phyloP scores from a whole-genome alignment of 92 coral and sea anemone species.

The Pocillopora grandis region DNA sequence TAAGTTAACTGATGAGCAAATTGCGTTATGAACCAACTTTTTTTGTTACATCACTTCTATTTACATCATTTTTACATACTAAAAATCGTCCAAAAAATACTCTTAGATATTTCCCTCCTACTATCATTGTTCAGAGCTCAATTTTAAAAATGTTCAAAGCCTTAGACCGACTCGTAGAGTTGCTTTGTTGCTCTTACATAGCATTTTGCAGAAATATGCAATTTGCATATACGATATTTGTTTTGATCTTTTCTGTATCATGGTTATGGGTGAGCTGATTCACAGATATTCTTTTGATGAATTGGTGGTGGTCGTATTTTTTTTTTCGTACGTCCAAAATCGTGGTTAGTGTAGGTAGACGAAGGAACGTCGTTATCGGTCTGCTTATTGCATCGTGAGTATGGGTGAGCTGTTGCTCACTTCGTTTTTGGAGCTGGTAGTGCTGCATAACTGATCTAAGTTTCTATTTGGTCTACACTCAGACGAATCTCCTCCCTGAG shows the following conservation, averaged over 20 bases:
- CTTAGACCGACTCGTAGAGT: conserved; percentile 14
- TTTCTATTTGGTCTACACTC: too few relatives aligned
- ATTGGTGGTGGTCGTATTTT: background rate
- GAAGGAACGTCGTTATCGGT: too few relatives aligned
- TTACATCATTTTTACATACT: background rate
- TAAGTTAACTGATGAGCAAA: background rate
- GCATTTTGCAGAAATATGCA: conserved; percentile 8
- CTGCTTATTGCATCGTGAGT: too few relatives aligned
- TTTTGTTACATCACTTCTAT: background rate
- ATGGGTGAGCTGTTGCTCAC: too few relatives aligned
- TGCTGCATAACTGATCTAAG: too few relatives aligned
- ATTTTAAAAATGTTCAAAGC: background rate
- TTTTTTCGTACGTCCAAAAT: background rate
- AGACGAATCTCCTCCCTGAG: too few relatives aligned
- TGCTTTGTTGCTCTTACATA: background rate
- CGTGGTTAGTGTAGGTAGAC: too few relatives aligned
- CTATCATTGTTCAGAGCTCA: background rate
- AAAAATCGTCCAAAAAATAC: background rate
- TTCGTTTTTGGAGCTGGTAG: too few relatives aligned
- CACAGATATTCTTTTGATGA: background rate
- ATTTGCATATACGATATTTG: background rate
- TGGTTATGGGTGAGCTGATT: background rate
- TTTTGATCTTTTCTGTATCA: background rate
- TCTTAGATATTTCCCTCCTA: background rate
- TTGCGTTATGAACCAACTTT: background rate